A percentile compares a stretch with the other conserved stretches of the same genome.
Conservation (phyloP, 2,888 invertebrate genomes). For the Lepidocyrtinus sp. region DNA sequence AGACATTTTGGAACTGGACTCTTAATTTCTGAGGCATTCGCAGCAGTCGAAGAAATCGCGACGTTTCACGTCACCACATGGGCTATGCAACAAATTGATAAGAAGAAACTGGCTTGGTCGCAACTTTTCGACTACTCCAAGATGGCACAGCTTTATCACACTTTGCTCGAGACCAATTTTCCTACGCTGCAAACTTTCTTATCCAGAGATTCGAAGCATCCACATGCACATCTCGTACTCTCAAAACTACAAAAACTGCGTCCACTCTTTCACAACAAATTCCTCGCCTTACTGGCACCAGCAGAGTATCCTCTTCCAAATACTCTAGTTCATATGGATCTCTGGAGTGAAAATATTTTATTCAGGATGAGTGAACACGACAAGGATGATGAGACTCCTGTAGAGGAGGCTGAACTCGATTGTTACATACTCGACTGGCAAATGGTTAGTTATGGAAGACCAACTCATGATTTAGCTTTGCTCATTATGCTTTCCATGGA, state of each 20-base stretch:
- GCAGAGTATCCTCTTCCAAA: not conserved
- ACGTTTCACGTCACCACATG: conserved; percentile 69
- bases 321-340: conserved; percentile 68
- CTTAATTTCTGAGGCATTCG: conserved; percentile 65
- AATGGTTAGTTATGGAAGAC: conserved; percentile 69
- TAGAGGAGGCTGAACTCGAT: conserved; percentile 55
- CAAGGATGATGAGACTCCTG: conserved; percentile 16
- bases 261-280: not conserved
- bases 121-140: not conserved
- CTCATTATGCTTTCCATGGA: conserved; percentile 68
- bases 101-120: not conserved
- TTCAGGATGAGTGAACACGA: conserved; percentile 67
- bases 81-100: conserved; percentile 60
- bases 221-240: not conserved
- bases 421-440: conserved; percentile 71
- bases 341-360: conserved; percentile 71
- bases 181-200: not conserved
- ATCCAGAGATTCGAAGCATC: not conserved
- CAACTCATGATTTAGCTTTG: conserved; percentile 70
- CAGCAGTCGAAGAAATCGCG: conserved; percentile 64
- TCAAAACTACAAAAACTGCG: not conserved
- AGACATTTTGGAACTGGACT: conserved; percentile 70
- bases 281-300: not conserved
- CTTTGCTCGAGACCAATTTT: not conserved
- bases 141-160: not conserved